Conservation (phyloP, 2,797 vertebrate species). For the Tachyglossus aculeatus region DNA sequence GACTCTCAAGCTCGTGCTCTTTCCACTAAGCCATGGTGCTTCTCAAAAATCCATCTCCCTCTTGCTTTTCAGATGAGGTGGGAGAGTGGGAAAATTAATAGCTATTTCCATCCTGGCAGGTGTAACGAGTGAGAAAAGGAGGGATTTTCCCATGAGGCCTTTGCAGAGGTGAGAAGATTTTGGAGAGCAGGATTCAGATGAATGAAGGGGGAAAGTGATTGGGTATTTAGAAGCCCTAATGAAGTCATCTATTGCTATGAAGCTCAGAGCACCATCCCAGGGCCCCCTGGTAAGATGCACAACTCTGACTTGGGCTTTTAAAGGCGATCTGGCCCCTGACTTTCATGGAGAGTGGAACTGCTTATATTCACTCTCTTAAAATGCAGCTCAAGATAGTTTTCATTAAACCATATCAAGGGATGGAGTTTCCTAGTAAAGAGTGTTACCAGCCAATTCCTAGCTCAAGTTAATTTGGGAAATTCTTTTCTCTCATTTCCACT, state of each 20-base stretch:
- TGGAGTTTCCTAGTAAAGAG: background rate
- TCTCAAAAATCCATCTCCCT: slow-evolving; percentile 3
- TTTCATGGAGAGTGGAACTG: background rate
- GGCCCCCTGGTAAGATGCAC: too few species aligned
- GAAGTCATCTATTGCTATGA: too few species aligned
- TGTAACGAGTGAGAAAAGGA: slow-evolving; percentile 44
- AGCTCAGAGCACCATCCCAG: too few species aligned
- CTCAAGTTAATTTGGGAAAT: background rate
- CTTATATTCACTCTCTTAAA: background rate
- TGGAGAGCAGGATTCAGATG: slow-evolving; percentile 63
- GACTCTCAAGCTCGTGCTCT: too few species aligned
- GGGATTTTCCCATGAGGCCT: slow-evolving; percentile 50
- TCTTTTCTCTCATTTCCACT: too few species aligned
- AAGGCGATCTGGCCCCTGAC: slow-evolving; percentile 5
- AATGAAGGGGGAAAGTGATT: too few species aligned
- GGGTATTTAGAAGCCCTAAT: too few species aligned
- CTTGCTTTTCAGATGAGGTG: slow-evolving; percentile 10
- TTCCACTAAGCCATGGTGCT: too few species aligned
- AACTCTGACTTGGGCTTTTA: too few species aligned
- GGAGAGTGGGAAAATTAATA: slow-evolving; percentile 33
- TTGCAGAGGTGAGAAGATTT: slow-evolving; percentile 68
- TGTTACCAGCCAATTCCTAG: background rate
- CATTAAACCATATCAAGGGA: too few species aligned
- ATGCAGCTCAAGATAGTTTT: background rate
- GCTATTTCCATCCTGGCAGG: slow-evolving; percentile 36